phyloP scores from a whole-genome alignment of 1,140 invertebrate species.

The Gonioctena quinquepunctata region DNA sequence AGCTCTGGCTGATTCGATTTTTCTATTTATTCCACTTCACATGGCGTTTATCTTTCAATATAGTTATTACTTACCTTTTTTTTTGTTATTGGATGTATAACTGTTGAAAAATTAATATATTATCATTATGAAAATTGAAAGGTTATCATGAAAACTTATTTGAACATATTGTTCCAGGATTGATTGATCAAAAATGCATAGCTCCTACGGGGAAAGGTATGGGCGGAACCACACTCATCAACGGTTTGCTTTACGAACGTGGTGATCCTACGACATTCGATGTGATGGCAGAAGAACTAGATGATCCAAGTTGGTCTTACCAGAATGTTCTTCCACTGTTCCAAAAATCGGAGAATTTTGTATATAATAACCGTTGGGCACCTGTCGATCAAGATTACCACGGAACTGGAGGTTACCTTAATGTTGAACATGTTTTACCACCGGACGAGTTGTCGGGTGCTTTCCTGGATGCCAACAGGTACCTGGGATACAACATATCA shows the following conservation, averaged over 20 bases:
- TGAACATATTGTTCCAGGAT: slow-evolving; percentile 46
- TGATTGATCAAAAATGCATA: slow-evolving; percentile 47
- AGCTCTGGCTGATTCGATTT: no score
- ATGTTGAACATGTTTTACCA: slow-evolving; percentile 12
- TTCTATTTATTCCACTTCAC: no score
- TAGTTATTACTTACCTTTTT: no score
- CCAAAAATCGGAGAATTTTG: slow-evolving; percentile 53
- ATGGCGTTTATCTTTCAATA: no score
- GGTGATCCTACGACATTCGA: slow-evolving; percentile 68
- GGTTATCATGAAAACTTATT: no score
- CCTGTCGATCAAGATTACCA: slow-evolving; percentile 15
- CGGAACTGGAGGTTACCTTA: slow-evolving; percentile 20
- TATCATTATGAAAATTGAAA: no score
- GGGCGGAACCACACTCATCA: slow-evolving; percentile 70
- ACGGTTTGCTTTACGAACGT: slow-evolving; percentile 70
- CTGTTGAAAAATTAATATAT: no score
- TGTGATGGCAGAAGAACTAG: slow-evolving; percentile 68
- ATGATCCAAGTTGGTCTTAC: slow-evolving; percentile 67
- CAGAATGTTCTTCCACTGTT: slow-evolving; percentile 66
- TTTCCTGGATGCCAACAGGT: slow-evolving; percentile 62
- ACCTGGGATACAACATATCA: slow-evolving; percentile 59
- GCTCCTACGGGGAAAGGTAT: slow-evolving; percentile 61
- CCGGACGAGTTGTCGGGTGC: not conserved
- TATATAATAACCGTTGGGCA: slow-evolving; percentile 53
- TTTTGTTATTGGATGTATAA: no score